Conservation (phyloP, 1,140 invertebrate genomes). For the Plectrocnemia conspersa region DNA sequence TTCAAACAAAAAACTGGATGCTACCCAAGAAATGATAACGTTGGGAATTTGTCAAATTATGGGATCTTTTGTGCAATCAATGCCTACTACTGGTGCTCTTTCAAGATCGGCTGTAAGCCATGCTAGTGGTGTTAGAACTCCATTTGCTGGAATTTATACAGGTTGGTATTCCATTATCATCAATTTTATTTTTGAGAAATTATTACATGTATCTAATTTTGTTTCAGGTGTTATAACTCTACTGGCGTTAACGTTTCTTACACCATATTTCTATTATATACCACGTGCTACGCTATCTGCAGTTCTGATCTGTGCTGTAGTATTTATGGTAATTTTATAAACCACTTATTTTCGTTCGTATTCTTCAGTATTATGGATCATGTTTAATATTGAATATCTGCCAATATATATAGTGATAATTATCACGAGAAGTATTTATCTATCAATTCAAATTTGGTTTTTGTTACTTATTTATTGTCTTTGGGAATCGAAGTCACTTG, state of each 20-base stretch:
- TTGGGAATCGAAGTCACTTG: too few relatives aligned
- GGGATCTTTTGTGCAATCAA: constrained; percentile 68
- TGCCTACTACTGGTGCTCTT: constrained; percentile 76
- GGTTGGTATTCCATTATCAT: constrained; percentile 43
- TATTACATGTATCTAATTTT: constrained; percentile 33
- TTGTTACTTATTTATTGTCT: too few relatives aligned
- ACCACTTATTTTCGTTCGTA: not conserved
- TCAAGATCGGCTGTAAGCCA: constrained; percentile 74
- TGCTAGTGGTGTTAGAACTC: constrained; percentile 69
- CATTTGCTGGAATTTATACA: constrained; percentile 69
- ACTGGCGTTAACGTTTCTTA: constrained; percentile 66
- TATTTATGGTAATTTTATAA: constrained; percentile 70
- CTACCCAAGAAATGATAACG: constrained; percentile 70
- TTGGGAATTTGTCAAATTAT: constrained; percentile 68
- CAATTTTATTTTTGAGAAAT: not conserved
- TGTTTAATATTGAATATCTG: not conserved
- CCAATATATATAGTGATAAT: too few relatives aligned
- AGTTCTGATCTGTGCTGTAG: constrained; percentile 81
- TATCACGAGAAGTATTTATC: too few relatives aligned
- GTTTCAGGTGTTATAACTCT: constrained; percentile 57
- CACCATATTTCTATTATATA: constrained; percentile 80
- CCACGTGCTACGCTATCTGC: constrained; percentile 72
- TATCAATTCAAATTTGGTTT: too few relatives aligned
- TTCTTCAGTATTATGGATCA: not conserved
- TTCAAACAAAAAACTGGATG: constrained; percentile 57